Evolutionary conservation across 2,113 vertebrate species (phyloP).

Genomic region (Megaleporinus macrocephalus): DNA sequence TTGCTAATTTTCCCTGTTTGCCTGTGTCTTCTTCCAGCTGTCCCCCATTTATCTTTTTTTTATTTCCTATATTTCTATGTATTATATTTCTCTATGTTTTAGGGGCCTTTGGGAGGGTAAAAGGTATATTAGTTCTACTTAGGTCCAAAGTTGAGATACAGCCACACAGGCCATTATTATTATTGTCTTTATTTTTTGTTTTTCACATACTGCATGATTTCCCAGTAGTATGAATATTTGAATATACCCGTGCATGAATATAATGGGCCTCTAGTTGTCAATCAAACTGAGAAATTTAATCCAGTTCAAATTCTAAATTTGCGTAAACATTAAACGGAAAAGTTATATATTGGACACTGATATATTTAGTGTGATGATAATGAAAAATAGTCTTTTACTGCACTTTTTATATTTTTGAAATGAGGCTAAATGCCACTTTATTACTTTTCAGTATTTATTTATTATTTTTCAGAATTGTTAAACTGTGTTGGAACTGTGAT

Average conservation of each 20-base stretch:
- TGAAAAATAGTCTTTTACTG: too few relatives aligned
- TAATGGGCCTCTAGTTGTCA: not conserved
- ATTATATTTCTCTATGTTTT: not conserved
- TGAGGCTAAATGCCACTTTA: too few relatives aligned
- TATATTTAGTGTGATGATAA: too few relatives aligned
- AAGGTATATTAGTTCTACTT: not conserved
- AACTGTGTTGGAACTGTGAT: too few relatives aligned
- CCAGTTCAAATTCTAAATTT: not conserved
- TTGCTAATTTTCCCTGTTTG: constrained; percentile 3
- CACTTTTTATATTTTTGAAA: too few relatives aligned
- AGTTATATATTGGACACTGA: too few relatives aligned
- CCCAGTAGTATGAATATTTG: not conserved
- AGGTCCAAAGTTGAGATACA: not conserved
- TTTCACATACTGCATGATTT: not conserved
- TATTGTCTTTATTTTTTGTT: not conserved
- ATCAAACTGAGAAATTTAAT: not conserved
- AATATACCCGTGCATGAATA: not conserved
- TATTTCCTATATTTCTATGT: not conserved
- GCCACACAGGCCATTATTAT: not conserved
- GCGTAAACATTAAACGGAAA: not conserved
- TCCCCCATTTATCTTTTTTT: not conserved
- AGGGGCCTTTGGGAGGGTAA: too few relatives aligned
- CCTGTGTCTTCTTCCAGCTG: not conserved
- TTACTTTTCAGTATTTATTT: too few relatives aligned
- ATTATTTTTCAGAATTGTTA: too few relatives aligned